These are phyloP conservation scores for Erithacus rubecula DNA, from an alignment of 2,797 vertebrate genomes.

Conservation along the genomic window DNA sequence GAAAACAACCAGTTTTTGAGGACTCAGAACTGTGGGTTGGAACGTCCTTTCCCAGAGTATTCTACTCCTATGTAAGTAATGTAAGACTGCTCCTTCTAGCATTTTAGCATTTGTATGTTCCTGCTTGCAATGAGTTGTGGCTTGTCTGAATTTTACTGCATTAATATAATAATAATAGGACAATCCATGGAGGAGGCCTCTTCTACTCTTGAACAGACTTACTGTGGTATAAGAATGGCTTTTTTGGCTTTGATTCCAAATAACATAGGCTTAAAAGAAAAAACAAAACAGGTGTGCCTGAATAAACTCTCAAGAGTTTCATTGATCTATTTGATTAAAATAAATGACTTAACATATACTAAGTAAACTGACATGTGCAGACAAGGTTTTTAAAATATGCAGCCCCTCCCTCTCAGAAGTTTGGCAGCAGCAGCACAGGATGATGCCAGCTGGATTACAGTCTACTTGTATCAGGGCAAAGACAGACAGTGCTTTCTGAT, in stretches of 20 bases:
- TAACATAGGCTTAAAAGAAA: slow-evolving; percentile 9
- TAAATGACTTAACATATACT: slow-evolving; percentile 19
- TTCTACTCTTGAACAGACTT: background rate
- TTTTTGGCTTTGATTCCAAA: slow-evolving; percentile 37
- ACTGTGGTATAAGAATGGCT: background rate
- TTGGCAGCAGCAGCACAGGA: slow-evolving; percentile 16
- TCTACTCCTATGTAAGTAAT: background rate
- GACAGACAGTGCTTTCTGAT: slow-evolving; percentile 7
- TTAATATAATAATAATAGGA: background rate
- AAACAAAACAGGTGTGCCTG: slow-evolving; percentile 32
- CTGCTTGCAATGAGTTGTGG: slow-evolving; percentile 3
- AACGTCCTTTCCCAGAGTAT: background rate
- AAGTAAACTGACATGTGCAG: slow-evolving; percentile 48
- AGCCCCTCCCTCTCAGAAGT: slow-evolving; percentile 7
- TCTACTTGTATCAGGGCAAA: background rate
- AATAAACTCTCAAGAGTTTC: slow-evolving; percentile 6
- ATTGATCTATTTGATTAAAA: slow-evolving; percentile 51
- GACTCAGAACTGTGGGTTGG: background rate
- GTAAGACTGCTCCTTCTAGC: background rate
- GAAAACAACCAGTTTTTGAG: background rate
- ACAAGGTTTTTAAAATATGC: slow-evolving; percentile 35
- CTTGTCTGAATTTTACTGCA: slow-evolving; percentile 40
- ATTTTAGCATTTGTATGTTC: background rate
- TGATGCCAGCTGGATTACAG: slow-evolving; percentile 30
- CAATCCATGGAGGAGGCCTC: background rate